Evolutionary conservation across 2,888 invertebrate species (phyloP), one percentile per base, ranked within the genome.

Genomic region (Drosophila quasianomalipes): DNA sequence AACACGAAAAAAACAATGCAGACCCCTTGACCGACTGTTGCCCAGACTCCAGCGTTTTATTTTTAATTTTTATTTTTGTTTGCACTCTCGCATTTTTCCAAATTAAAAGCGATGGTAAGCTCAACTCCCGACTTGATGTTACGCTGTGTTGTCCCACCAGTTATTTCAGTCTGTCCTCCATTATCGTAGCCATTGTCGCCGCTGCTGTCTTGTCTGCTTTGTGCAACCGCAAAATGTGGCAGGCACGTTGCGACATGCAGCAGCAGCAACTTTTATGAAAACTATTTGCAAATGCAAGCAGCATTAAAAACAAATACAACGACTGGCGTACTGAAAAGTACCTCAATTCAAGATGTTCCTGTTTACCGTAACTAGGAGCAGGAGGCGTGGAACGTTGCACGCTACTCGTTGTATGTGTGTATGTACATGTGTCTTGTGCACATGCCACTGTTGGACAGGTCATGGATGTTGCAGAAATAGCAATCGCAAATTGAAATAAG

Each of bases 401-500:
- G 85, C 74, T 82, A 51, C 57, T 52, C 49, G 65, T 37, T 66
- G 54, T 35, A 12, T 41, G 14, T 52, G 12, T 26, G 28, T 4
- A 31, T 26, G 12, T 57, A 30, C 54, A 31, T 12, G 26, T 65
- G 3, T 30, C 10, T 57, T 39, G 58, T 52, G 19, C 39, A 28
- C 26, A 30, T 66, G 61, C 47, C 2, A 16, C 16, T 22, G 7
- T 16, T 4, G 14, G 22, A 9, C 22, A 26, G 9, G 16, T 26
- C 1, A 16, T n/a, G 47, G 47, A 28, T 44, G 16, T 39, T 60
- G 44, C 33, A 57, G 64, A 84, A 85, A 70, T 66, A 83, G 60
- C 77, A 60, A 63, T 84, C 72, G 85, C 78, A 90, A 90, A 90
- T 86, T 86, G 82, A 90, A 86, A 86, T 70, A 73, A 64, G 52